A percentile compares a stretch with the other conserved stretches of the same genome.
phyloP scores from a whole-genome alignment of 2,113 vertebrate species.

The Leucoraja erinaceus region DNA sequence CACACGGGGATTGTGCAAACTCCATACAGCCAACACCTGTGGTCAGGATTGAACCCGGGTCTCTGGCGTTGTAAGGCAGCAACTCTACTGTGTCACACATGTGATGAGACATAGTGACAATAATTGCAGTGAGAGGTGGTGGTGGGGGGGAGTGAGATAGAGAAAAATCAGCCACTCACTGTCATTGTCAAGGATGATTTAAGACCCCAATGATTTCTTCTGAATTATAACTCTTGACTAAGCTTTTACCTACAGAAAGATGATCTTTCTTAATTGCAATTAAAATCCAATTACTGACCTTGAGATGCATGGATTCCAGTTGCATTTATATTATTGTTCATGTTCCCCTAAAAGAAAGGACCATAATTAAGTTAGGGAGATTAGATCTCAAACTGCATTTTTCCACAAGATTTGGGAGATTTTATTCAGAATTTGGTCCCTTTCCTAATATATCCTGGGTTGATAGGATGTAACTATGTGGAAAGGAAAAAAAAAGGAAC shows the following conservation, averaged over 20 bases:
- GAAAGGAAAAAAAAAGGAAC: not conserved
- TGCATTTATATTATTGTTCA: not conserved
- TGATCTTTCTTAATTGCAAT: not conserved
- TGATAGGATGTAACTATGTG: not conserved
- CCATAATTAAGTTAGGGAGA: not conserved
- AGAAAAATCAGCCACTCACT: not conserved
- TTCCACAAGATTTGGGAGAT: not conserved
- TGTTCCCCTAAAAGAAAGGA: slow-evolving; percentile 10
- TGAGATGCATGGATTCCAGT: not conserved
- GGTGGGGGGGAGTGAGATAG: no score
- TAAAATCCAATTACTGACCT: slow-evolving; percentile 4
- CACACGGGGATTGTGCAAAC: no score
- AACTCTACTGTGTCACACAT: no score
- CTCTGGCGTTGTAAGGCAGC: not conserved
- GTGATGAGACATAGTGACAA: no score
- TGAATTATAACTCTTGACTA: not conserved
- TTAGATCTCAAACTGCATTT: not conserved
- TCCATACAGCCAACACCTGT: no score
- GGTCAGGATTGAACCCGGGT: no score
- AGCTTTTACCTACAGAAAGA: not conserved
- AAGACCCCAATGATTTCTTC: not conserved
- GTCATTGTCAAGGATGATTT: not conserved
- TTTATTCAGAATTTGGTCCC: no score
- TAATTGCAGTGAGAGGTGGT: not conserved
- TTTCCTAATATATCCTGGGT: not conserved